These are phyloP conservation scores for Lytechinus variegatus DNA, from an alignment of 35 echinoderm and acorn worm species.

Conservation along the genomic window DNA sequence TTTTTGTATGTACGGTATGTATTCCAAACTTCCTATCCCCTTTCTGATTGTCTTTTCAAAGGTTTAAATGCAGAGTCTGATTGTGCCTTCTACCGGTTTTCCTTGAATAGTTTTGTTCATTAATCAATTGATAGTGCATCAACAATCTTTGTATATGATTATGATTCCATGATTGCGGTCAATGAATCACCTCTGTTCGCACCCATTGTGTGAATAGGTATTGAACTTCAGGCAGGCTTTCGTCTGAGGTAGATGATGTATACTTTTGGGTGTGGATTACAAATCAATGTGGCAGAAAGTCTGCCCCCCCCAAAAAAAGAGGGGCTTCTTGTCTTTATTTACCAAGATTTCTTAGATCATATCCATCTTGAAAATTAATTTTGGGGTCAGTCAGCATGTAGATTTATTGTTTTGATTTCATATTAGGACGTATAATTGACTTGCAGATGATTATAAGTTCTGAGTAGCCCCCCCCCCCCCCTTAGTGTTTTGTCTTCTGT, in stretches of 20 bases:
- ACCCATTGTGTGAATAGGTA: neutral
- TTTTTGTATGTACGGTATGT: neutral
- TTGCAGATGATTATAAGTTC: too few relatives aligned
- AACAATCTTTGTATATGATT: neutral
- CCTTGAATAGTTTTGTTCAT: neutral
- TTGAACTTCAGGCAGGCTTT: neutral
- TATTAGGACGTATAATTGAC: too few relatives aligned
- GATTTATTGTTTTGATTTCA: too few relatives aligned
- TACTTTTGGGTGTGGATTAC: too few relatives aligned
- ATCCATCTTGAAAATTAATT: too few relatives aligned
- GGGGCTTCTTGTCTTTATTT: too few relatives aligned
- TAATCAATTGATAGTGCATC: neutral
- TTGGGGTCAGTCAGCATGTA: too few relatives aligned
- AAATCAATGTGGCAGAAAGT: too few relatives aligned
- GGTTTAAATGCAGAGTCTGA: neutral
- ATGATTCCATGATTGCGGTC: neutral
- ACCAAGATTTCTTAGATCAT: too few relatives aligned
- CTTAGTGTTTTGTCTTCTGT: neutral
- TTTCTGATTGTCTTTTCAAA: neutral
- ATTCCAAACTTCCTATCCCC: neutral
- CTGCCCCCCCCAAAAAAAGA: too few relatives aligned
- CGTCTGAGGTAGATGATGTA: neutral
- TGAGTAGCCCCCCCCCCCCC: too few relatives aligned
- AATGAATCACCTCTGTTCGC: neutral
- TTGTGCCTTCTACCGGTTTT: neutral